Conservation (phyloP, 2,113 vertebrate genomes). For the Rhineura floridana region DNA sequence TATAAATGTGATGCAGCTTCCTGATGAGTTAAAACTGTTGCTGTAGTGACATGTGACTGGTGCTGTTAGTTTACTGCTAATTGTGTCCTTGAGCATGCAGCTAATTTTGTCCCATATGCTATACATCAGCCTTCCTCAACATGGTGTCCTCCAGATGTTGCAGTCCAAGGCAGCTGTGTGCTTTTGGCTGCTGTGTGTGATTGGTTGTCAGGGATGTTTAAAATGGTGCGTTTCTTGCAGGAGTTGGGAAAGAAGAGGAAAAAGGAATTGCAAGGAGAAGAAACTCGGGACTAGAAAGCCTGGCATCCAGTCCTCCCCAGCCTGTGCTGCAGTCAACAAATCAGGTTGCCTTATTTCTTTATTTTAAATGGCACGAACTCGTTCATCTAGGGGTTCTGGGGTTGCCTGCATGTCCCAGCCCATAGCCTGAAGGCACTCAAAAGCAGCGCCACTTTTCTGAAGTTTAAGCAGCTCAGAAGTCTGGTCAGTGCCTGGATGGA, state of each 20-base stretch:
- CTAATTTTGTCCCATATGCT: too few species aligned
- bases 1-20: neutral
- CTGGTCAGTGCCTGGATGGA: neutral
- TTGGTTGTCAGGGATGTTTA: neutral
- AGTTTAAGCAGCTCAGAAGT: neutral
- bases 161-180: too few species aligned
- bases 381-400: neutral
- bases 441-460: neutral
- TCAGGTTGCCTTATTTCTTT: constrained; percentile 4
- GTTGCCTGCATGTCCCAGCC: neutral
- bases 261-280: neutral
- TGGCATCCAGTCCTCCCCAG: neutral
- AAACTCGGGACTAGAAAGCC: constrained; percentile 18
- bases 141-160: too few species aligned
- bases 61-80: neutral
- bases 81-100: too few species aligned
- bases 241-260: neutral
- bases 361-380: neutral
- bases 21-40: neutral
- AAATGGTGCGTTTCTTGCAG: neutral
- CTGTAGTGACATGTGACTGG: neutral
- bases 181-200: too few species aligned
- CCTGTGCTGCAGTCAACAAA: constrained; percentile 1
- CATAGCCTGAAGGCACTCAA: neutral
- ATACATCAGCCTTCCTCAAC: too few species aligned